phyloP scores from a whole-genome alignment of 2,113 vertebrate species.

The Aphelocoma coerulescens region DNA sequence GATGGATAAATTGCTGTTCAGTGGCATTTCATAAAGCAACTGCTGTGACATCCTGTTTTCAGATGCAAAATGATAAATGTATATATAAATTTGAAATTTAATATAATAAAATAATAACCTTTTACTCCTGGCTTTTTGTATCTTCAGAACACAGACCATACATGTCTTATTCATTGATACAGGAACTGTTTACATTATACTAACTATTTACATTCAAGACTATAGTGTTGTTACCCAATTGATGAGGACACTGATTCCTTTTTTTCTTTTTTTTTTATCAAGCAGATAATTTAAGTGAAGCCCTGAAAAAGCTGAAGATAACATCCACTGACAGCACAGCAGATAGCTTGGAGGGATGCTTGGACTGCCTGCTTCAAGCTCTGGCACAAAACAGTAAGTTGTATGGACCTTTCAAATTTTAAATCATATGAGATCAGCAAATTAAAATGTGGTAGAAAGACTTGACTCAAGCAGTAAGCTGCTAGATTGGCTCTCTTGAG shows the following conservation, averaged over 20 bases:
- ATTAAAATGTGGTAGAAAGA: constrained; percentile 1
- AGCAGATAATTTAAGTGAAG: constrained; percentile 91
- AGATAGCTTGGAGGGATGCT: constrained; percentile 88
- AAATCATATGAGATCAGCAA: not conserved
- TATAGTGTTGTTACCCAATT: not conserved
- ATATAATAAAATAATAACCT: not conserved
- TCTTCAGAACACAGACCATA: not conserved
- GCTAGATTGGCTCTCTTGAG: not conserved
- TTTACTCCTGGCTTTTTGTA: not conserved
- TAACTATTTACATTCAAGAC: not conserved
- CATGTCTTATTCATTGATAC: not conserved
- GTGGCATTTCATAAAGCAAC: not conserved
- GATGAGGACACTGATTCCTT: constrained; percentile 12
- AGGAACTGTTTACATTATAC: not conserved
- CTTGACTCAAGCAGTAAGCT: not conserved
- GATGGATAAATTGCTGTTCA: constrained; percentile 1
- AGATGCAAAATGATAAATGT: not conserved
- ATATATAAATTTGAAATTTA: not conserved
- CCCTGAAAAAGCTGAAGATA: constrained; percentile 93
- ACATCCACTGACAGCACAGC: constrained; percentile 80
- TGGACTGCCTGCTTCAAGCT: constrained; percentile 94
- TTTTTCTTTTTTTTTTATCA: constrained; percentile 34
- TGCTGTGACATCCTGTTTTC: not conserved
- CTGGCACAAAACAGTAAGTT: constrained; percentile 93
- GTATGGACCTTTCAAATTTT: constrained; percentile 1